A percentile compares a stretch with the other conserved stretches of the same genome.
Evolutionary conservation across 2,797 vertebrate species (phyloP).

Genomic region (Mastacembelus armatus): DNA sequence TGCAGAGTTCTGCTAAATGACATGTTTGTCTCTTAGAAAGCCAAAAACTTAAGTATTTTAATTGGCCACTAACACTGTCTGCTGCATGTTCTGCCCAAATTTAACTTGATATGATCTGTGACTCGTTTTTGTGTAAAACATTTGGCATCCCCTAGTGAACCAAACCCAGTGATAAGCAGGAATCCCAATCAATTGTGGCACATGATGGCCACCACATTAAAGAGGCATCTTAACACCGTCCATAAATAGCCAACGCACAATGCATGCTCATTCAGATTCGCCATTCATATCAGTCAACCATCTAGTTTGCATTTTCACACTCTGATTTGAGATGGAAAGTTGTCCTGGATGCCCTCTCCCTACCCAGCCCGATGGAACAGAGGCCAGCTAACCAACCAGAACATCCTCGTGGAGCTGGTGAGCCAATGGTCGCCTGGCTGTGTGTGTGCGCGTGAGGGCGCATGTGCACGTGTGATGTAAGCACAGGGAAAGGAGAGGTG

Average conservation of each 20-base stretch:
- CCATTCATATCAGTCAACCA: slow-evolving; percentile 17
- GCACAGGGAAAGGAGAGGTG: slow-evolving; percentile 75
- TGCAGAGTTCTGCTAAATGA: slow-evolving; percentile 16
- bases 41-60: slow-evolving; percentile 10
- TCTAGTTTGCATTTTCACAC: slow-evolving; percentile 52
- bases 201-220: slow-evolving; percentile 17
- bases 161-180: slow-evolving; percentile 1
- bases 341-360: slow-evolving; percentile 48
- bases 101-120: not conserved
- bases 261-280: slow-evolving; percentile 36
- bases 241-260: slow-evolving; percentile 26
- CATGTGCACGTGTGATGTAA: slow-evolving; percentile 71
- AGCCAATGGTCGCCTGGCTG: slow-evolving; percentile 52
- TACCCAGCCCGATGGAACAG: slow-evolving; percentile 42
- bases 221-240: slow-evolving; percentile 20
- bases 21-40: slow-evolving; percentile 12
- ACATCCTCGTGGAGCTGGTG: slow-evolving; percentile 45
- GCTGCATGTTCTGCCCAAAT: slow-evolving; percentile 19
- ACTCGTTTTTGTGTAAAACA: slow-evolving; percentile 1
- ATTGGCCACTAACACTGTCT: slow-evolving; percentile 9
- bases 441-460: slow-evolving; percentile 14
- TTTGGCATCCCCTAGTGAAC: slow-evolving; percentile 4
- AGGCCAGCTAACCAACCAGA: slow-evolving; percentile 66
- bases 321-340: slow-evolving; percentile 36
- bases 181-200: slow-evolving; percentile 7